phyloP scores from a whole-genome alignment of 2,797 vertebrate genomes.

The Sphaeramia orbicularis region DNA sequence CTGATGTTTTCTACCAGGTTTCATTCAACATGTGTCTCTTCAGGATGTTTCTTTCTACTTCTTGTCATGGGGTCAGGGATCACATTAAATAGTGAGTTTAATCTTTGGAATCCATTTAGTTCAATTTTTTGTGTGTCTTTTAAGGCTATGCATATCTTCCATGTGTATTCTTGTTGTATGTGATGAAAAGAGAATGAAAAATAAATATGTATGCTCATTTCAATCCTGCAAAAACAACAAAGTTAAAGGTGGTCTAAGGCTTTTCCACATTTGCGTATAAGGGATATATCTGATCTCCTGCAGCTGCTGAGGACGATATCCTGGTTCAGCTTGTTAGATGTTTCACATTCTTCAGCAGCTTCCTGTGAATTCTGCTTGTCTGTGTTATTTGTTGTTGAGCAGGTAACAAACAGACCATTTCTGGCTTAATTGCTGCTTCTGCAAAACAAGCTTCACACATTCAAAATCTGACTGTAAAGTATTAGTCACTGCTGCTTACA shows the following conservation, averaged over 20 bases:
- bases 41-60: too few species aligned
- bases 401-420: neutral
- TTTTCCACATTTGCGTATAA: neutral
- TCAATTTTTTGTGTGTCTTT: too few species aligned
- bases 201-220: too few species aligned
- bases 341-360: constrained; percentile 2
- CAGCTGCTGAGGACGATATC: neutral
- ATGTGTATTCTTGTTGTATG: too few species aligned
- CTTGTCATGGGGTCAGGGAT: too few species aligned
- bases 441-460: constrained; percentile 2
- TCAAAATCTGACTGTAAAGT: constrained; percentile 42
- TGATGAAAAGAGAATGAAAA: too few species aligned
- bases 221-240: too few species aligned
- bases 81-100: too few species aligned
- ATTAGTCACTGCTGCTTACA: constrained; percentile 24
- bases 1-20: neutral
- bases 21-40: too few species aligned
- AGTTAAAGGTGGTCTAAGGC: too few species aligned
- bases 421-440: neutral
- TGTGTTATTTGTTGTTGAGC: neutral
- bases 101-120: too few species aligned
- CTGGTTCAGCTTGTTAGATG: neutral
- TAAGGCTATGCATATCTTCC: too few species aligned
- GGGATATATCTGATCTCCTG: neutral
- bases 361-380: neutral